These are phyloP conservation scores for Xiphophorus birchmanni DNA, from an alignment of 2,797 vertebrate species.

Conservation along the genomic window DNA sequence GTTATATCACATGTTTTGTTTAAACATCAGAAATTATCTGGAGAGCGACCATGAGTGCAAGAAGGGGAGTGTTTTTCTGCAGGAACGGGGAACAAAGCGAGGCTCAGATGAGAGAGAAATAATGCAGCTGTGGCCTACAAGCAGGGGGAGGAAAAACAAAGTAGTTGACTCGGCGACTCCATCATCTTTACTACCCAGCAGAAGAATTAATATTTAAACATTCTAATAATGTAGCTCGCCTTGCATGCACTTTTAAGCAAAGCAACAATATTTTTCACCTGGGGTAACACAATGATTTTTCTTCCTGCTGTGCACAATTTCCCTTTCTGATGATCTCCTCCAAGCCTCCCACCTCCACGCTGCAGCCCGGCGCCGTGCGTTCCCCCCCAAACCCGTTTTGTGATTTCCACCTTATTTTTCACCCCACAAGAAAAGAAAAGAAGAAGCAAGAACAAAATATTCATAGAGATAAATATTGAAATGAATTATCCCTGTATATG, in stretches of 20 bases:
- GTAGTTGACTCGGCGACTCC: conserved; percentile 91
- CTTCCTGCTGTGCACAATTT: conserved; percentile 85
- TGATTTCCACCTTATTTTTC: conserved; percentile 76
- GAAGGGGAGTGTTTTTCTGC: conserved; percentile 30
- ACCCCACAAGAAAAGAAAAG: conserved; percentile 35
- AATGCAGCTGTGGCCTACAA: conserved; percentile 57
- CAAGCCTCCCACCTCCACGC: conserved; percentile 68
- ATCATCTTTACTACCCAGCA: conserved; percentile 98
- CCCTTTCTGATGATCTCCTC: conserved; percentile 84
- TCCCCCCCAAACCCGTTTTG: conserved; percentile 56
- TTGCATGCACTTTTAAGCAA: conserved; percentile 96
- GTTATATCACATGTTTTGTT: conserved; percentile 41
- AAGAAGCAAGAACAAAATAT: conserved; percentile 70
- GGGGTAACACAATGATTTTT: conserved; percentile 87
- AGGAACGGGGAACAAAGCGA: conserved; percentile 50
- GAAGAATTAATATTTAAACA: conserved; percentile 99
- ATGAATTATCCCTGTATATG: conserved; percentile 80
- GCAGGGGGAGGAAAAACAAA: conserved; percentile 80
- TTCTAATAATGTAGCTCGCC: conserved; percentile 99
- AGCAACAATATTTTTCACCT: conserved; percentile 96
- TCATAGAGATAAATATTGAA: conserved; percentile 87
- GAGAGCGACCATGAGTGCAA: conserved; percentile 33
- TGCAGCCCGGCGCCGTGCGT: conserved; percentile 41
- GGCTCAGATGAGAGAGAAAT: conserved; percentile 33
- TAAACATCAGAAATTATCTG: conserved; percentile 43